Conservation (phyloP, 2,797 vertebrate species). For the Mormyrops boulengeri region DNA sequence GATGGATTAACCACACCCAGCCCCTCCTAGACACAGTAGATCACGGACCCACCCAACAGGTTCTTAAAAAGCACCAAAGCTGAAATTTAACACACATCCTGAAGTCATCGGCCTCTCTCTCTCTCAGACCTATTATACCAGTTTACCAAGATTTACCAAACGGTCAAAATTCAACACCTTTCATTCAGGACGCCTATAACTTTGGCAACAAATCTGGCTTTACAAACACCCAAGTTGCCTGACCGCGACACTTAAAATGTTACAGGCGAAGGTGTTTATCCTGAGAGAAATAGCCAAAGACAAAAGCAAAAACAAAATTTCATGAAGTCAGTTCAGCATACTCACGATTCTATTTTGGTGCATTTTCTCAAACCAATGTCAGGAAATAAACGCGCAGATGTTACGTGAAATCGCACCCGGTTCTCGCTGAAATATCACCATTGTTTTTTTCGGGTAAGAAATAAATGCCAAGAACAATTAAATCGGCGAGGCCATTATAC, state of each 20-base stretch:
- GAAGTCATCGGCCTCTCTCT: neutral
- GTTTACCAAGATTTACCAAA: neutral
- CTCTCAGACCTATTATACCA: neutral
- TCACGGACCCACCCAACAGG: conserved; percentile 12
- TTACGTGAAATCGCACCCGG: neutral
- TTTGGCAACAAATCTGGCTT: neutral
- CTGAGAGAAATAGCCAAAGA: neutral
- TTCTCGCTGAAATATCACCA: neutral
- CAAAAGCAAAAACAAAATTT: neutral
- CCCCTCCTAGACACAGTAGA: conserved; percentile 3
- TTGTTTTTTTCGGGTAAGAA: neutral
- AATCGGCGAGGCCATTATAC: neutral
- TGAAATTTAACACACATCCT: conserved; percentile 10
- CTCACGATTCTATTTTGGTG: neutral
- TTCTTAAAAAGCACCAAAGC: conserved; percentile 4
- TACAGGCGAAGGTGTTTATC: neutral
- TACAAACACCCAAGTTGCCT: neutral
- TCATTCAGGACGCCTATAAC: neutral
- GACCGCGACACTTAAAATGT: neutral
- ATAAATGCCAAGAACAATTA: neutral
- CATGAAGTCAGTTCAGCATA: neutral
- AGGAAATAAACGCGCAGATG: neutral
- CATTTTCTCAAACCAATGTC: neutral
- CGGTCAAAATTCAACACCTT: neutral
- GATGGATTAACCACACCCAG: conserved; percentile 18